These are phyloP conservation scores for Sebastes schlegelii DNA, from an alignment of 2,113 vertebrate species.

Conservation along the genomic window DNA sequence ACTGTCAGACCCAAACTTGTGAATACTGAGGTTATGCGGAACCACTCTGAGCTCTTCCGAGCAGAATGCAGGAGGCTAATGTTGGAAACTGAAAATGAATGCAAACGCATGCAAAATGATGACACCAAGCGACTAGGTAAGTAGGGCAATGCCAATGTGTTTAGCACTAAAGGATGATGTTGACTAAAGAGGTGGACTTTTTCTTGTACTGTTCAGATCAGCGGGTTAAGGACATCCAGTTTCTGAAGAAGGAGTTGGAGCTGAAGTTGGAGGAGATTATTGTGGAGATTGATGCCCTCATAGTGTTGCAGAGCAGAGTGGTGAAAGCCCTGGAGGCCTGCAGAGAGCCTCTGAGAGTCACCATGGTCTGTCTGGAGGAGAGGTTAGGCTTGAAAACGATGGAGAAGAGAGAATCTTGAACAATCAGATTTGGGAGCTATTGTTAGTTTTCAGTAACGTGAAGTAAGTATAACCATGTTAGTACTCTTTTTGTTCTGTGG, in stretches of 20 bases:
- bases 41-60: conserved; percentile 83
- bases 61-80: conserved; percentile 88
- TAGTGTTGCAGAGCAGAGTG: conserved; percentile 82
- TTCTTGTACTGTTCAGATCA: conserved; percentile 83
- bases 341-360: conserved; percentile 84
- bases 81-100: conserved; percentile 85
- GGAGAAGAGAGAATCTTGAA: neutral
- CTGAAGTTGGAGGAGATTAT: conserved; percentile 88
- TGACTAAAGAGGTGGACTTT: neutral
- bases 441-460: neutral
- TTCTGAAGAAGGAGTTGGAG: conserved; percentile 91
- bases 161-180: neutral
- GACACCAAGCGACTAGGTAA: conserved; percentile 90
- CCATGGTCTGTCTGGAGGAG: conserved; percentile 86
- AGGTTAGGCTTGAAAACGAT: conserved; percentile 81
- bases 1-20: conserved; percentile 69
- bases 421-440: neutral
- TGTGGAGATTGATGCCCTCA: conserved; percentile 84
- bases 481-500: conserved; percentile 7
- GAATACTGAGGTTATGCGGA: conserved; percentile 81
- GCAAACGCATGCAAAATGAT: conserved; percentile 86
- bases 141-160: neutral
- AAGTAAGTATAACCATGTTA: neutral
- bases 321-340: conserved; percentile 86
- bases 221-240: conserved; percentile 88